phyloP scores from a whole-genome alignment of 2,113 vertebrate genomes.

The Chionomys nivalis region DNA sequence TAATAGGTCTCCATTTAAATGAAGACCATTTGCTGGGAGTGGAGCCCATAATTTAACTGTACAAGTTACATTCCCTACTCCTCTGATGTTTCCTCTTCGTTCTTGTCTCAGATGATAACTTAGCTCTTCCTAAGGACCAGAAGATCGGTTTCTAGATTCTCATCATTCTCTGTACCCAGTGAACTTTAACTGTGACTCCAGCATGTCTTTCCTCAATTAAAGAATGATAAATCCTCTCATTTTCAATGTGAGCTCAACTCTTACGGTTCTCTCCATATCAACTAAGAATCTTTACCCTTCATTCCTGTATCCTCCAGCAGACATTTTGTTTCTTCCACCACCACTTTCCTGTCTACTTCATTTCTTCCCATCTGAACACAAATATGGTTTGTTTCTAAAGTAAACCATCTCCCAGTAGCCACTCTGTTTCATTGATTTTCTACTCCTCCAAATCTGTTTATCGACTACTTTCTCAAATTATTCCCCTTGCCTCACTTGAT shows the following conservation, averaged over 20 bases:
- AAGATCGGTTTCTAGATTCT: background rate
- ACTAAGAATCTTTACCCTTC: background rate
- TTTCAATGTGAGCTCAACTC: background rate
- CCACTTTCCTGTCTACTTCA: background rate
- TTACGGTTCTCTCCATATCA: background rate
- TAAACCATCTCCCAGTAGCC: background rate
- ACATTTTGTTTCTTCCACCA: background rate
- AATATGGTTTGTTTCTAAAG: background rate
- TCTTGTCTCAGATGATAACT: background rate
- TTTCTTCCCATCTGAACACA: background rate
- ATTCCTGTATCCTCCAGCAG: background rate
- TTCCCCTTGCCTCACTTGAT: background rate
- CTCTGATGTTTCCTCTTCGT: background rate
- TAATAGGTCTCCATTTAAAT: background rate
- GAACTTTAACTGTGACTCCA: background rate
- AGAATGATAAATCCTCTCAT: background rate
- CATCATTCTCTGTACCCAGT: background rate
- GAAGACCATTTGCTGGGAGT: background rate
- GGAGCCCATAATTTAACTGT: background rate
- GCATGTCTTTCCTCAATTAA: background rate
- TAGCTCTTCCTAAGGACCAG: background rate
- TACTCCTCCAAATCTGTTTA: background rate
- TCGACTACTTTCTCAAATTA: background rate
- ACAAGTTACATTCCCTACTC: background rate
- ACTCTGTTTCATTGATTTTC: background rate